Evolutionary conservation across 1,140 invertebrate genomes (phyloP).

Genomic region (Ruditapes philippinarum): DNA sequence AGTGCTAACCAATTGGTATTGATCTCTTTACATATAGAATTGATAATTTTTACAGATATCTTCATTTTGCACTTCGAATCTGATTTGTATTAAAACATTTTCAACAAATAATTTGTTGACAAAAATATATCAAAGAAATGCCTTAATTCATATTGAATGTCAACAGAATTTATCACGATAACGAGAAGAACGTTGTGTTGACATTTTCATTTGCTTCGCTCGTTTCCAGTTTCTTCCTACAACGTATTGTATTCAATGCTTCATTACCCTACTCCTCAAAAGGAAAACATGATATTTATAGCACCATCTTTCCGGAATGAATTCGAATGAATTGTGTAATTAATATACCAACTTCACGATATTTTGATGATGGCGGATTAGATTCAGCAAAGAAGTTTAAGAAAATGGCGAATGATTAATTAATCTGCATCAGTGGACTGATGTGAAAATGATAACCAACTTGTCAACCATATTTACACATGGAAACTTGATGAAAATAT

Average conservation of each 20-base stretch:
- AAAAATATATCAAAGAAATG: no score
- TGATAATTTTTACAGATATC: no score
- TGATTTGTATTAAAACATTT: no score
- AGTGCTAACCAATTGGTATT: no score
- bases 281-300: background rate
- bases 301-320: background rate
- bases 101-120: no score
- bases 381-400: background rate
- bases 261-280: background rate
- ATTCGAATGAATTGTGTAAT: conserved; percentile 14
- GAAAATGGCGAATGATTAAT: background rate
- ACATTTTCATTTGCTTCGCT: no score
- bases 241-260: background rate
- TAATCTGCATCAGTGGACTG: conserved; percentile 13
- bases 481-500: background rate
- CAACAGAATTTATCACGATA: no score
- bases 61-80: no score
- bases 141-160: no score
- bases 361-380: conserved; percentile 20
- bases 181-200: no score
- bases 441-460: conserved; percentile 22
- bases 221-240: background rate
- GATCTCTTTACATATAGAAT: no score
- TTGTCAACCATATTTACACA: background rate
- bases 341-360: conserved; percentile 20